These are phyloP conservation scores for Crypturellus undulatus DNA, from an alignment of 2,113 vertebrate species.

Conservation along the genomic window DNA sequence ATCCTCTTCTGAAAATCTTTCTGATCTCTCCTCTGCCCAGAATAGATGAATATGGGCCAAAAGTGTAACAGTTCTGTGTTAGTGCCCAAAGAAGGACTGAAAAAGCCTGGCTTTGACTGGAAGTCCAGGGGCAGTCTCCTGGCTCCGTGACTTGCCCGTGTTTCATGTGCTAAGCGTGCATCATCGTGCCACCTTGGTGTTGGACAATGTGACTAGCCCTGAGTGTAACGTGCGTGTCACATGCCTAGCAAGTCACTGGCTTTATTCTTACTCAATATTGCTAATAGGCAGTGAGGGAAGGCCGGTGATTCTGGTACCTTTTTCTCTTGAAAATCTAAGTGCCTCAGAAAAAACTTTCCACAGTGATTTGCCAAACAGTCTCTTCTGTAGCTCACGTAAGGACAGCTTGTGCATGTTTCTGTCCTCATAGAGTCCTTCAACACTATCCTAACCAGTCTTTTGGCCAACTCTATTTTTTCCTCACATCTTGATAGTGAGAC, in stretches of 20 bases:
- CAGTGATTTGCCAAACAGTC: not conserved
- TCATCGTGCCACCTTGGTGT: not conserved
- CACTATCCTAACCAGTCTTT: not conserved
- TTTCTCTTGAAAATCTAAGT: not conserved
- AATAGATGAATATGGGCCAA: not conserved
- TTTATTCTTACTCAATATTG: not conserved
- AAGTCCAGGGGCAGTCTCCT: not conserved
- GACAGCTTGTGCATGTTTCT: not conserved
- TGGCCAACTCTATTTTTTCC: not conserved
- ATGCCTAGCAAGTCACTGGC: not conserved
- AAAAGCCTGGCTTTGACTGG: not conserved
- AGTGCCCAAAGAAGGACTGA: not conserved
- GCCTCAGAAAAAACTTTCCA: not conserved
- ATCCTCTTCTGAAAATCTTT: not conserved
- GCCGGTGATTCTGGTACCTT: not conserved
- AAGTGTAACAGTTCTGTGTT: not conserved
- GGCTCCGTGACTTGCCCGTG: not conserved
- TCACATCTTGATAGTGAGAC: not conserved
- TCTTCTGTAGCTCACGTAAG: not conserved
- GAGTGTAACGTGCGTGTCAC: rapidly evolving
- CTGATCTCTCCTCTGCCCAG: not conserved
- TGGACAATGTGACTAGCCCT: not conserved
- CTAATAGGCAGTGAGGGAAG: not conserved
- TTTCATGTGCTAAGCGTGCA: rapidly evolving
- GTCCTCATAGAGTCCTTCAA: not conserved